These are phyloP conservation scores for Galaxias olidus DNA, from an alignment of 2,797 vertebrate genomes.

Conservation along the genomic window DNA sequence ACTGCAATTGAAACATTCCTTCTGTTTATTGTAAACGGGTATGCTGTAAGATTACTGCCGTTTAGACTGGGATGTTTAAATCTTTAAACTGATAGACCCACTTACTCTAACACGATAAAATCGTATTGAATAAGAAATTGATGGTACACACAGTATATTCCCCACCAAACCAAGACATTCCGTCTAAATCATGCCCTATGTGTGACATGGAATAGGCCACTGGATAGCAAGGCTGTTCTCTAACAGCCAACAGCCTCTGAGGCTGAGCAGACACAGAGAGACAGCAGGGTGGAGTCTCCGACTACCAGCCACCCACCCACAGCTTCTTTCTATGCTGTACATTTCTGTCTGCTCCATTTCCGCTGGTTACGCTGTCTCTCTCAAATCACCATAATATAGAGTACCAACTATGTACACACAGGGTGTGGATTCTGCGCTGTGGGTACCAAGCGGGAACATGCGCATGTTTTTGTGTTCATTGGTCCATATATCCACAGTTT, in stretches of 20 bases:
- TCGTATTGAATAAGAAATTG: conserved; percentile 24
- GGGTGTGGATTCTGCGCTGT: too few relatives aligned
- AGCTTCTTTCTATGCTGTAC: not conserved
- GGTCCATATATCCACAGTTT: conserved; percentile 8
- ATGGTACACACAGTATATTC: conserved; percentile 18
- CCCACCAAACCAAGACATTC: not conserved
- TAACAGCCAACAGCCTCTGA: conserved; percentile 19
- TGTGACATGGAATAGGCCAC: too few relatives aligned
- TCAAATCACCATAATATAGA: conserved; percentile 1
- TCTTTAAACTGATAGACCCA: conserved; percentile 27
- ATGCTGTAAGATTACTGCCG: conserved; percentile 30
- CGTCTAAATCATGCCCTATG: not conserved
- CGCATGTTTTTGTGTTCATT: not conserved
- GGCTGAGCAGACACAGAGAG: conserved; percentile 34
- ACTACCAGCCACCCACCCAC: not conserved
- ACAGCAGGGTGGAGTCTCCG: conserved; percentile 8
- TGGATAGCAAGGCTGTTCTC: conserved; percentile 11
- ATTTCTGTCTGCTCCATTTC: not conserved
- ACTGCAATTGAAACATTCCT: too few relatives aligned
- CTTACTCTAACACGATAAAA: conserved; percentile 21
- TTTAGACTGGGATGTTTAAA: conserved; percentile 3
- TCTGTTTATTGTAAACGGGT: conserved; percentile 2
- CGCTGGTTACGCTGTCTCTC: not conserved
- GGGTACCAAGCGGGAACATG: not conserved
- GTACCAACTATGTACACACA: not conserved